These are phyloP conservation scores for Numenius arquata DNA, from an alignment of 2,113 vertebrate species.

Conservation along the genomic window DNA sequence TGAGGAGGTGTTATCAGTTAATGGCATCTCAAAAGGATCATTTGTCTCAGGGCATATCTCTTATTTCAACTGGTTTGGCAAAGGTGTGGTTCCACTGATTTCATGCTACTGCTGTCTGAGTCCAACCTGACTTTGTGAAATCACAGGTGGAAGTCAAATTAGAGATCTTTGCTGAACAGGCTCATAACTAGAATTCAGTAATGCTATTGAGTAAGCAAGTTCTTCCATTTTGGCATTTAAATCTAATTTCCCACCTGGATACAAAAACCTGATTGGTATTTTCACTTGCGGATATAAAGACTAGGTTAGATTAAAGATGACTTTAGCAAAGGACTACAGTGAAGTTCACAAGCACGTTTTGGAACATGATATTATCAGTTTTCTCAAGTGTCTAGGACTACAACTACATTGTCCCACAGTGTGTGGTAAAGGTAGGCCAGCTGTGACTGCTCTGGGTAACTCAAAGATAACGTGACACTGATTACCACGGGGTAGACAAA, in stretches of 20 bases:
- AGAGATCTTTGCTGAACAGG: neutral
- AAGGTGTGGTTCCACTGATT: neutral
- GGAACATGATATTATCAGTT: neutral
- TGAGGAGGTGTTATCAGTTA: neutral
- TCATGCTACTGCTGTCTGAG: neutral
- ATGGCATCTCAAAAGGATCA: neutral
- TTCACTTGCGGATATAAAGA: neutral
- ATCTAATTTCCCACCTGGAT: neutral
- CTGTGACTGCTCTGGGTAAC: neutral
- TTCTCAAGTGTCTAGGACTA: neutral
- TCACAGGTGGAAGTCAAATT: neutral
- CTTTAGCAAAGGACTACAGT: neutral
- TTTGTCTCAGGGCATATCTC: neutral
- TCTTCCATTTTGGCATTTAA: neutral
- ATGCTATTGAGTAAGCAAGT: neutral
- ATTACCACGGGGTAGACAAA: fast-evolving
- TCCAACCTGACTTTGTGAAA: neutral
- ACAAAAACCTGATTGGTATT: neutral
- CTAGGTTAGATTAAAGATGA: neutral
- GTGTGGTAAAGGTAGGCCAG: neutral
- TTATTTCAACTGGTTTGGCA: neutral
- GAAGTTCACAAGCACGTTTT: neutral
- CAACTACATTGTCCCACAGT: neutral
- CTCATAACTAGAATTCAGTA: neutral
- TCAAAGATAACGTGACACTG: fast-evolving